Evolutionary conservation across 2,888 invertebrate genomes (phyloP).

Genomic region (Macaria liturata): DNA sequence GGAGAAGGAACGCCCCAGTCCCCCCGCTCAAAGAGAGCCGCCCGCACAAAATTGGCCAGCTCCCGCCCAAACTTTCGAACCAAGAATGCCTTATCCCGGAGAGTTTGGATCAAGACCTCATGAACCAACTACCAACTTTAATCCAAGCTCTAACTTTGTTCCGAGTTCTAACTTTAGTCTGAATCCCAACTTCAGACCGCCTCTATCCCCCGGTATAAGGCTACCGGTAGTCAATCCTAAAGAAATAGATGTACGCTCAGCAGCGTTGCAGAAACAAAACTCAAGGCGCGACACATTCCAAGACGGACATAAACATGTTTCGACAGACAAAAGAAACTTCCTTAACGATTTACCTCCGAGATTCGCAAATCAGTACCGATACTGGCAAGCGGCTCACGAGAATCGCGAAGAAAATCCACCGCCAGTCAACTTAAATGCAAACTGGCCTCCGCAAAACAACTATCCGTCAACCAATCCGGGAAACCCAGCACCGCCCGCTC

Average conservation of each 20-base stretch:
- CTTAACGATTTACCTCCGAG: constrained; percentile 72
- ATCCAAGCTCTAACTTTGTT: no score
- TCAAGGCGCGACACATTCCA: constrained; percentile 68
- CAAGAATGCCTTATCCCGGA: no score
- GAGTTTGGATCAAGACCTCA: no score
- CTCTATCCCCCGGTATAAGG: constrained; percentile 47
- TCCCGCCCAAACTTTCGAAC: constrained; percentile 14
- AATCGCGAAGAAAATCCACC: constrained; percentile 32
- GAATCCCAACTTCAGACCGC: no score
- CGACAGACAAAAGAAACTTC: constrained; percentile 75
- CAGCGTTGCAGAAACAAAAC: constrained; percentile 74
- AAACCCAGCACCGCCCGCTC: constrained; percentile 35
- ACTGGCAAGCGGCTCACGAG: constrained; percentile 71
- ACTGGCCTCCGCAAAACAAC: no score
- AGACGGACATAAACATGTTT: constrained; percentile 64
- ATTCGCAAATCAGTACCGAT: constrained; percentile 74
- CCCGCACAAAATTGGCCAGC: constrained; percentile 46
- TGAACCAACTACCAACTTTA: constrained; percentile 20
- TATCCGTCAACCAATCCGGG: no score
- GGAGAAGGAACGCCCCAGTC: constrained; percentile 60
- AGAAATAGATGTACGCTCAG: constrained; percentile 78
- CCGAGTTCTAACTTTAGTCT: constrained; percentile 47
- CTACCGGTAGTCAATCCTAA: constrained; percentile 79
- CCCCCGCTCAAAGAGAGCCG: constrained; percentile 38
- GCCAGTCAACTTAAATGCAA: no score